phyloP scores from a whole-genome alignment of 2,888 invertebrate species.

The Iphiclides podalirius region DNA sequence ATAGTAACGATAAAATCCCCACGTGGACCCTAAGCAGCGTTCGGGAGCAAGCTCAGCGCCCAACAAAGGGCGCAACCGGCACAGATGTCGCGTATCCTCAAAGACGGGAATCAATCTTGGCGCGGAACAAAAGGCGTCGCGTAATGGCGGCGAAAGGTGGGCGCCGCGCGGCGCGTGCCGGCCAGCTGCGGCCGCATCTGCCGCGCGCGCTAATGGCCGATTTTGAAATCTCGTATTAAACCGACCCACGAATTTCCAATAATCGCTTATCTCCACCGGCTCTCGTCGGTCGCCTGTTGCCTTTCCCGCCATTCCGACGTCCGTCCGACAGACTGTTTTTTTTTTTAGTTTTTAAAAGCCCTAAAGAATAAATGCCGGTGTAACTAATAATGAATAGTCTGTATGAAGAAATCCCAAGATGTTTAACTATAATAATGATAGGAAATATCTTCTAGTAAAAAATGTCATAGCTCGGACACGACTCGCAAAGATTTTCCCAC shows the following conservation, averaged over 20 bases:
- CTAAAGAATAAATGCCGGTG: too few species aligned
- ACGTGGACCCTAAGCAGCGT: too few species aligned
- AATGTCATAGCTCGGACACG: too few species aligned
- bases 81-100: conserved; percentile 21
- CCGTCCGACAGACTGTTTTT: background rate
- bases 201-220: conserved; percentile 26
- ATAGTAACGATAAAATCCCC: too few species aligned
- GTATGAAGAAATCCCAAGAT: too few species aligned
- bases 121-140: conserved; percentile 33
- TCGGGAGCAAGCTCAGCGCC: too few species aligned
- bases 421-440: too few species aligned
- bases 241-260: conserved; percentile 8
- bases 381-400: too few species aligned
- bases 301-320: too few species aligned
- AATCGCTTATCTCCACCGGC: background rate
- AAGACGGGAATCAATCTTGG: conserved; percentile 36
- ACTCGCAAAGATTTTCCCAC: too few species aligned
- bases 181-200: conserved; percentile 44
- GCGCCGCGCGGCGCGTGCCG: conserved; percentile 35
- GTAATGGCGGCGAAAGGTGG: conserved; percentile 38
- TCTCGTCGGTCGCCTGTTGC: background rate
- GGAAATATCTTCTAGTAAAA: too few species aligned
- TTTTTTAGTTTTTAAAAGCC: conserved; percentile 2
- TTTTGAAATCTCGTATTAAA: conserved; percentile 18
- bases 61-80: too few species aligned